phyloP scores from a whole-genome alignment of 2,113 vertebrate species.

The Passer domesticus region DNA sequence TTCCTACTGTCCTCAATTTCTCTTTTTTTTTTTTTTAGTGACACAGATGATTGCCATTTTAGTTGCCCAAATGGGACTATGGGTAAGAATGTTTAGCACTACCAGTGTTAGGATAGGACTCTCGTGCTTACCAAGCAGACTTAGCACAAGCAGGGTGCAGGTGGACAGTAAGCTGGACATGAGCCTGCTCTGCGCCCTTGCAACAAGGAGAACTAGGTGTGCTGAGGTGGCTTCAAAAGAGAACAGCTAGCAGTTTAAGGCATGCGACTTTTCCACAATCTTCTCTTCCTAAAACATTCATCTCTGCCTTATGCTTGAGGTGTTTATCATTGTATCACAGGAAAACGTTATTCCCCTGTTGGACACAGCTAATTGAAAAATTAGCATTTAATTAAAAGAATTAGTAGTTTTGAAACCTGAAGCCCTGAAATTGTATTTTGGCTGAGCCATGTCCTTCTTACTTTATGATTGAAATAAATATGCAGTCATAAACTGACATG shows the following conservation, averaged over 20 bases:
- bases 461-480: neutral
- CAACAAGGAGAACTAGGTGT: neutral
- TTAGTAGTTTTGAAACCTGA: neutral
- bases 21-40: neutral
- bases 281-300: neutral
- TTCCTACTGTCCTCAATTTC: neutral
- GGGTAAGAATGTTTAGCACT: neutral
- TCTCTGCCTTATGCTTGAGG: neutral
- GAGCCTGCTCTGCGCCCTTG: neutral
- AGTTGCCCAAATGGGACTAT: neutral
- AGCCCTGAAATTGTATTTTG: neutral
- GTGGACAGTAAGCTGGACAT: neutral
- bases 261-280: neutral
- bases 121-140: accelerated
- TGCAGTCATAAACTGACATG: neutral
- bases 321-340: neutral
- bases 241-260: neutral
- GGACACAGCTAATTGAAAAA: neutral
- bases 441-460: neutral
- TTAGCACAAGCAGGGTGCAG: neutral
- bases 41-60: slow-evolving; percentile 39
- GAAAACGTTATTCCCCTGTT: neutral
- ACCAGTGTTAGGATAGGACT: neutral
- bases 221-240: neutral
- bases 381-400: neutral